These are phyloP conservation scores for Sinella curviseta DNA, from an alignment of 1,140 invertebrate genomes.

Conservation along the genomic window DNA sequence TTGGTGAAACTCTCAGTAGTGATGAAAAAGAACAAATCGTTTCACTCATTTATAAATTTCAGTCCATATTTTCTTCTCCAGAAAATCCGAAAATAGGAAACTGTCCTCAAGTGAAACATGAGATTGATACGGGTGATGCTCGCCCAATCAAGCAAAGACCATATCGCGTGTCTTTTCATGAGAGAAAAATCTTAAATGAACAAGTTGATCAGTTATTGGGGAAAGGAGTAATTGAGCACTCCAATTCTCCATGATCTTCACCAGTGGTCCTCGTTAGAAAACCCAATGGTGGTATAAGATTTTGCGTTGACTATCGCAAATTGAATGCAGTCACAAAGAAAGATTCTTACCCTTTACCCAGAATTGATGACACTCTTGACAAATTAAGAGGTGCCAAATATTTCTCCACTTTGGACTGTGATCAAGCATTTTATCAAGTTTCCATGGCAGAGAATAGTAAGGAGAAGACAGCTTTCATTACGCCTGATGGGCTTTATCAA, in stretches of 20 bases:
- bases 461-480: constrained; percentile 57
- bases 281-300: no score
- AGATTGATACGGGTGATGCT: constrained; percentile 50
- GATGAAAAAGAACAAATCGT: not conserved
- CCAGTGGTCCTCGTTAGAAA: no score
- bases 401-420: constrained; percentile 57
- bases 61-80: not conserved
- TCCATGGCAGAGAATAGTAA: constrained; percentile 52
- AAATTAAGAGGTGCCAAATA: constrained; percentile 53
- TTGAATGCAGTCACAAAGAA: constrained; percentile 54
- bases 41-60: not conserved
- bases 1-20: not conserved
- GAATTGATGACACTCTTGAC: constrained; percentile 57
- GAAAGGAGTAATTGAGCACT: constrained; percentile 53
- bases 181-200: constrained; percentile 50
- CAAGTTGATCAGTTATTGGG: constrained; percentile 52
- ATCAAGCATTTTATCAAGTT: constrained; percentile 59
- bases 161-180: constrained; percentile 48
- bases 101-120: constrained; percentile 40
- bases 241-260: constrained; percentile 55
- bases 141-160: constrained; percentile 50
- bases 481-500: constrained; percentile 53
- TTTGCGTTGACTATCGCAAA: no score
- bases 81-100: constrained; percentile 29
- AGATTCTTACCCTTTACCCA: constrained; percentile 56